Evolutionary conservation across 2,797 vertebrate genomes (phyloP).

Genomic region (Oreochromis grahami): DNA sequence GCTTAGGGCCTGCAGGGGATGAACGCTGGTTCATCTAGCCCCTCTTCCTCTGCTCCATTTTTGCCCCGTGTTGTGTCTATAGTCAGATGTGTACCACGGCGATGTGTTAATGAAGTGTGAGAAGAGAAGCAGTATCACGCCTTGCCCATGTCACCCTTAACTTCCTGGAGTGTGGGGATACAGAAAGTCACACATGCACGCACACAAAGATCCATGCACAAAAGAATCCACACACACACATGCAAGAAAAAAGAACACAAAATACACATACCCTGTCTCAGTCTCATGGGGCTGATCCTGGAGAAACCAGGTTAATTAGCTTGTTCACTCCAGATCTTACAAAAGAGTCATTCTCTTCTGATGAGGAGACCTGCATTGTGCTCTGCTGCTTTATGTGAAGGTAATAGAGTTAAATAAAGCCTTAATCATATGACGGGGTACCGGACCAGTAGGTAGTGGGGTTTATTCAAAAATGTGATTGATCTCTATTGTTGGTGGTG

Average conservation of each 20-base stretch:
- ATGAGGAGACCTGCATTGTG: constrained; percentile 62
- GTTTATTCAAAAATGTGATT: constrained; percentile 52
- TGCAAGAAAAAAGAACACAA: not conserved
- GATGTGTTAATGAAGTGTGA: constrained; percentile 91
- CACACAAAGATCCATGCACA: not conserved
- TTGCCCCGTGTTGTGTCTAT: constrained; percentile 50
- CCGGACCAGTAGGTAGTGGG: constrained; percentile 39
- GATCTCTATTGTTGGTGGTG: constrained; percentile 46
- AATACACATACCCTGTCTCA: constrained; percentile 43
- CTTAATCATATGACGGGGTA: constrained; percentile 49
- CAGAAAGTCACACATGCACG: constrained; percentile 1
- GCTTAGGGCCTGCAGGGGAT: not conserved
- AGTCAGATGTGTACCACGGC: constrained; percentile 59
- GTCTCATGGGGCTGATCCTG: constrained; percentile 79
- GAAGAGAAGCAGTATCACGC: constrained; percentile 84
- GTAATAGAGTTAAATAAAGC: constrained; percentile 64
- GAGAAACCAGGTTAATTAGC: constrained; percentile 87
- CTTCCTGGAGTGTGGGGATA: constrained; percentile 39
- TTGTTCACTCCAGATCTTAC: constrained; percentile 78
- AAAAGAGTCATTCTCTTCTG: constrained; percentile 60
- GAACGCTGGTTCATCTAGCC: not conserved
- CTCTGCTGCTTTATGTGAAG: constrained; percentile 56
- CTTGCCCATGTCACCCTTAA: constrained; percentile 72
- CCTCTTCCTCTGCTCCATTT: not conserved
- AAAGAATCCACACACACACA: not conserved